Evolutionary conservation across 2,888 invertebrate genomes (phyloP), one percentile per base, ranked within the genome.

Genomic region (Maniola hyperantus): DNA sequence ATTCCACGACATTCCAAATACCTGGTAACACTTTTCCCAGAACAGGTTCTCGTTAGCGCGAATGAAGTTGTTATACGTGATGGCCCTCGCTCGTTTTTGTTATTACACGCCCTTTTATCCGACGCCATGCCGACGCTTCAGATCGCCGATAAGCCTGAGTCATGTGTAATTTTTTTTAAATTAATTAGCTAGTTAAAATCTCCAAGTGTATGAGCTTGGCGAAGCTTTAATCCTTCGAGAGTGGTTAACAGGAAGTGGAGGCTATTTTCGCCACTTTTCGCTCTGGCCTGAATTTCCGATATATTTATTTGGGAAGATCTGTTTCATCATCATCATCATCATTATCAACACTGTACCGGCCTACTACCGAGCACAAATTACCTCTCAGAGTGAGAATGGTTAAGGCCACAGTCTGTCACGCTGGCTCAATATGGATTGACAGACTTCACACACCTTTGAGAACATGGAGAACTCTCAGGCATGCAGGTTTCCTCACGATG

Each of bases 1-100:
- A 36, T 20, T 51, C 48, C 7, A 46, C 7, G 33, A 46, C 39
- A 55, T 44, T 34, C 54, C 13, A 18, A 55, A 44, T 5, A 13
- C 34, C 42, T 63, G 69, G 63, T 55, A 34, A 68, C 70, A 73
- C 69, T 75, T 74, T 77, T 74, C 72, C 73, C 72, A 70, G 76
- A 81, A 83, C 85, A 74, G 81, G 85, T 84, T 83, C 77, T 88
- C 83, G 88, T 90, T 89, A 88, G 85, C 85, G 82, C 82, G 84
- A 79, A 91, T 91, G 88, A 90, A 90, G 91, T 88, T 90, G 91
- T 91, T 86, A 88, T 82, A 86, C 80, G 79, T 80, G 83, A 76
- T 77, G 79, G 76, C 79, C 85, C 84, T 79, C 87, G 81, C 88
- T 83, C 80, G 75, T 79, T 83, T 89, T 87, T 89, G 73, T 77